Evolutionary conservation across 2,888 invertebrate species (phyloP).

Genomic region (Oscheius sp.): DNA sequence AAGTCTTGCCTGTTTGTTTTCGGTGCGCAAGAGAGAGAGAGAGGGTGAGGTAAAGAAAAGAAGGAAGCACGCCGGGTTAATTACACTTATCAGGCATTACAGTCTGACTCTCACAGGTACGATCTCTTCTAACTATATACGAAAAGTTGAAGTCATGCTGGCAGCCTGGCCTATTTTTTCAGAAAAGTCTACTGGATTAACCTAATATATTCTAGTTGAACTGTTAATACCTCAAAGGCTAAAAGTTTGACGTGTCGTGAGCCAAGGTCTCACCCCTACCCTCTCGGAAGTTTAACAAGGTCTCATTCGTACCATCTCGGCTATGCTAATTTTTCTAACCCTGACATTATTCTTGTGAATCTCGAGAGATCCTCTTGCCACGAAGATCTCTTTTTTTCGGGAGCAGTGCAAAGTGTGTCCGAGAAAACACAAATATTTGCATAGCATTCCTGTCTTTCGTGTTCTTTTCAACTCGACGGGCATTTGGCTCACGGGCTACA

Average conservation of each 20-base stretch:
- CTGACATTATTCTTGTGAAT: no score
- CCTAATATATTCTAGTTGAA: not conserved
- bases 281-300: no score
- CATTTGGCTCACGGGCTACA: not conserved
- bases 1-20: conserved; percentile 31
- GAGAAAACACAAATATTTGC: conserved; percentile 36
- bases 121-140: not conserved
- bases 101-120: no score
- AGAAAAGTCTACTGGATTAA: not conserved
- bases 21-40: conserved; percentile 11
- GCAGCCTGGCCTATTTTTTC: not conserved
- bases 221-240: no score
- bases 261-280: no score
- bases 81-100: conserved; percentile 15
- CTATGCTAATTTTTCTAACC: no score
- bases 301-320: no score
- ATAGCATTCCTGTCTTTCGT: conserved; percentile 13
- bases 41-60: conserved; percentile 6
- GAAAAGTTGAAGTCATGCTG: not conserved
- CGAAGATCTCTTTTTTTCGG: not conserved
- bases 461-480: conserved; percentile 9
- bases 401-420: conserved; percentile 9
- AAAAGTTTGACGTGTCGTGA: no score
- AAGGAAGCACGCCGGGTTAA: conserved; percentile 24
- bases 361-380: not conserved